Evolutionary conservation across 2,888 invertebrate genomes (phyloP), one percentile per base, ranked within the genome.

Genomic region (Zeuzera pyrina): DNA sequence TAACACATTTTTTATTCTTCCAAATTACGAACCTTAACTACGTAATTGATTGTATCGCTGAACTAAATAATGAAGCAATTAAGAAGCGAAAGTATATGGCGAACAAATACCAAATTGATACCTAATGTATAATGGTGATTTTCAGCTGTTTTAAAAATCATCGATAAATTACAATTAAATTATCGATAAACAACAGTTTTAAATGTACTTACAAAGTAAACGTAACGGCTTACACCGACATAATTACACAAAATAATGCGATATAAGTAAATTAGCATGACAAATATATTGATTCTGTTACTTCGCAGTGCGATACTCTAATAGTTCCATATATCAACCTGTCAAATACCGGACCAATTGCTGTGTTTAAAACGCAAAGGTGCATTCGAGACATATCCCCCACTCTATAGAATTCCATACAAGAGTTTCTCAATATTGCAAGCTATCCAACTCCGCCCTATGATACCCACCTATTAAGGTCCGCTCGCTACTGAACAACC

Each of bases 281-380:
- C n/a, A n/a, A 42, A 33, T 33, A 33, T 38, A 45, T 60, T 57
- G 54, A 59, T 53, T 53, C 48, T 51, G 52, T 49, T 53, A 52
- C 48, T 48, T 53, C 47, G 41, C 42, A 41, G 40, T 33, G 31
- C 27, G 31, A 35, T 40, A 38, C 52, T 48, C 49, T 55, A 57
- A 64, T 55, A 56, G 58, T 57, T 49, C 46, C 62, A 74, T 79
- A 77, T 57, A 78, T 79, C 77, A 79, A 57, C 36, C 62, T 79
- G 79, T 79, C 79, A 68, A 56, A 68, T 65, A 56, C 60, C 53
- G 63, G 54, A 67, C 79, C 77, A 78, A 81, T 79, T 78, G 79
- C 69, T 49, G 66, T 67, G 65, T 73, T 67, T 57, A 57, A 47
- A n/a, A 50, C 43, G 39, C 50, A 52, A 60, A 62, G 63, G 66